These are phyloP conservation scores for Gerris lacustris DNA, from an alignment of 2,888 invertebrate genomes.

Conservation along the genomic window DNA sequence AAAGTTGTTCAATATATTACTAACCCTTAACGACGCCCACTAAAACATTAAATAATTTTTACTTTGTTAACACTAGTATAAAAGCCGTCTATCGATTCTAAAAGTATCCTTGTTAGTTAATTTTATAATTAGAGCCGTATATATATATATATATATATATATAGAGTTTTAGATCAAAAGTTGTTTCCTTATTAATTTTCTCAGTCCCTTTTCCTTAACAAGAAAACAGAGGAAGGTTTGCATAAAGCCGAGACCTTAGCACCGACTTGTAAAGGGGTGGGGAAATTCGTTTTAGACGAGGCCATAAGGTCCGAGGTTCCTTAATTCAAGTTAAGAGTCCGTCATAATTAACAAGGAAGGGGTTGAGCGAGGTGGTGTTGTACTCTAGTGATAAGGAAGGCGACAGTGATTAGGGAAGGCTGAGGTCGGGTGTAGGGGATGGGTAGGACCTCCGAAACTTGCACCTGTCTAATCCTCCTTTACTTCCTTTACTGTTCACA, in stretches of 20 bases:
- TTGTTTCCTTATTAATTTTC: too few species aligned
- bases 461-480: constrained; percentile 3
- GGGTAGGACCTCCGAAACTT: background rate
- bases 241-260: background rate
- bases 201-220: too few species aligned
- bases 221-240: background rate
- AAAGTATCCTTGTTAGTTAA: too few species aligned
- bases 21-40: too few species aligned
- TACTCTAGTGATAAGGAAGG: background rate
- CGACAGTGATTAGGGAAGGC: background rate
- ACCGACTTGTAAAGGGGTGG: background rate
- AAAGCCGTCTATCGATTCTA: too few species aligned
- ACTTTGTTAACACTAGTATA: too few species aligned
- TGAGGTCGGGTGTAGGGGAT: too few species aligned
- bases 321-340: constrained; percentile 2
- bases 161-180: too few species aligned
- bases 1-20: too few species aligned
- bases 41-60: too few species aligned
- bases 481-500: background rate
- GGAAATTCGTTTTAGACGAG: background rate
- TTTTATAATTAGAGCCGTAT: too few species aligned
- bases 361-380: background rate
- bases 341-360: background rate
- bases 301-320: background rate
- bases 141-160: too few species aligned